These are phyloP conservation scores for Homalodisca vitripennis DNA, from an alignment of 1,140 invertebrate species.

Conservation along the genomic window DNA sequence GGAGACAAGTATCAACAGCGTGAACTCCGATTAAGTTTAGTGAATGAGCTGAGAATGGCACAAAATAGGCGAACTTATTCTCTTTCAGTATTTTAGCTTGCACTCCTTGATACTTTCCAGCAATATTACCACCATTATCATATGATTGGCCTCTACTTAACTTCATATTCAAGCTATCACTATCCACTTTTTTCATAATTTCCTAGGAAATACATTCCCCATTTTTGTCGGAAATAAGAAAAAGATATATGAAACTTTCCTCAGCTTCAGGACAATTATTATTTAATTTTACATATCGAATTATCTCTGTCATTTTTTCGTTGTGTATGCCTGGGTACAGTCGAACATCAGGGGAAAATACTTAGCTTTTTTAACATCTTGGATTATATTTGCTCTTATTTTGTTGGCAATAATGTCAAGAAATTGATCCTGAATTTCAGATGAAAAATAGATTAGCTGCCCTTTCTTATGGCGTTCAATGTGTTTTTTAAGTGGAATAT, in stretches of 20 bases:
- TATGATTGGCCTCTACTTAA: constrained; percentile 43
- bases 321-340: constrained; percentile 36
- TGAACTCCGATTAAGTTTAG: constrained; percentile 37
- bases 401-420: background rate
- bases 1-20: constrained; percentile 1
- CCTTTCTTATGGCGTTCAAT: too few relatives aligned
- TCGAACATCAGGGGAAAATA: constrained; percentile 34
- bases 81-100: constrained; percentile 38
- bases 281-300: constrained; percentile 31
- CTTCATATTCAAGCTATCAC: constrained; percentile 34
- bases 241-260: constrained; percentile 38
- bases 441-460: too few relatives aligned
- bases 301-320: constrained; percentile 33
- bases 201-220: constrained; percentile 29
- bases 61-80: constrained; percentile 25
- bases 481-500: too few relatives aligned
- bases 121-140: constrained; percentile 44
- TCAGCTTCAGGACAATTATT: constrained; percentile 9
- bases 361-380: background rate
- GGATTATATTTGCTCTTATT: background rate
- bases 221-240: constrained; percentile 31
- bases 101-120: constrained; percentile 42
- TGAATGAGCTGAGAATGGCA: constrained; percentile 34
- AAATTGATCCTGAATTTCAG: constrained; percentile 7
- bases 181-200: constrained; percentile 35